A percentile compares a stretch with the other conserved stretches of the same genome.
phyloP scores from a whole-genome alignment of 2,797 vertebrate genomes.

The Onychomys arenicola region DNA sequence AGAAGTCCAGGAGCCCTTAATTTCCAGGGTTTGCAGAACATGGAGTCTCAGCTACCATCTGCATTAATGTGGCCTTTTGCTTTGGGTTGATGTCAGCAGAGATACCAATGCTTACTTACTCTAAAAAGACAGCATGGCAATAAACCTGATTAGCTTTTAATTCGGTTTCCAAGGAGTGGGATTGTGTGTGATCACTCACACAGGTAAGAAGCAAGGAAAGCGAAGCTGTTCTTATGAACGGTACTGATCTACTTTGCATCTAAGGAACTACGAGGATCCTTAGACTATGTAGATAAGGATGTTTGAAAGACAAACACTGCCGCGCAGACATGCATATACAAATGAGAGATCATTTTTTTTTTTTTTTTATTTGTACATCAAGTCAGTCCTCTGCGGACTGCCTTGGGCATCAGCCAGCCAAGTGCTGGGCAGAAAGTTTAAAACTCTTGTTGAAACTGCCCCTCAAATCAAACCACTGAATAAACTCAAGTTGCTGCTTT shows the following conservation, averaged over 20 bases:
- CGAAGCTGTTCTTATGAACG: conserved; percentile 54
- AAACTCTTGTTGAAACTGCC: conserved; percentile 50
- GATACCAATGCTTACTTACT: conserved; percentile 38
- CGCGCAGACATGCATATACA: conserved; percentile 48
- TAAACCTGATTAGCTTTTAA: conserved; percentile 63
- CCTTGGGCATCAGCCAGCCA: background rate
- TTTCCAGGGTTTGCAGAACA: conserved; percentile 72
- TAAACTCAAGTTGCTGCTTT: conserved; percentile 7
- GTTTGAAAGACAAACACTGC: conserved; percentile 12
- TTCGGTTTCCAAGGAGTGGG: background rate
- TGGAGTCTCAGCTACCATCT: conserved; percentile 51
- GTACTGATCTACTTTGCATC: conserved; percentile 41
- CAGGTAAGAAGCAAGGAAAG: conserved; percentile 32
- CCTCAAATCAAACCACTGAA: conserved; percentile 3
- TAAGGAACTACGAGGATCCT: conserved; percentile 19
- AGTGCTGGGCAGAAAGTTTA: conserved; percentile 40
- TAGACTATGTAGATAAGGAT: conserved; percentile 51
- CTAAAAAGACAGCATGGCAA: conserved; percentile 52
- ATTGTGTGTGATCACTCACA: conserved; percentile 16
- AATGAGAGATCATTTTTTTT: conserved; percentile 35
- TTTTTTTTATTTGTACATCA: conserved; percentile 55
- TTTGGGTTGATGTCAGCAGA: conserved; percentile 53
- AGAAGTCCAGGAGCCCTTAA: conserved; percentile 73
- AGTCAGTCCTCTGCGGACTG: conserved; percentile 4
- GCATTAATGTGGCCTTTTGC: conserved; percentile 69